These are phyloP conservation scores for Eriosoma lanigerum DNA, from an alignment of 1,140 invertebrate species.

Conservation along the genomic window DNA sequence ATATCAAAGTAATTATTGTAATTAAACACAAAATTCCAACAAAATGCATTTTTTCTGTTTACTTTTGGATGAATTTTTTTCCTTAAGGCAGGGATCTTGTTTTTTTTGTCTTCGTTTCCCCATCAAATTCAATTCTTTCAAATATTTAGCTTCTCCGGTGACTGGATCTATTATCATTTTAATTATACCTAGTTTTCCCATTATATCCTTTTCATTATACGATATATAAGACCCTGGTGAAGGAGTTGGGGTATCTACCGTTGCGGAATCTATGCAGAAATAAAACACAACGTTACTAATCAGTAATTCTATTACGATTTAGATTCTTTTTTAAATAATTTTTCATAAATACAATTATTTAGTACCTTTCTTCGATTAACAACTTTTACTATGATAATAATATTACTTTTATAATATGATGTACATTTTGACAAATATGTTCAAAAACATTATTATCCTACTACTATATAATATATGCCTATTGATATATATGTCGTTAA, in stretches of 20 bases:
- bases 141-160: conserved; percentile 2
- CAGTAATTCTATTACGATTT: too few relatives aligned
- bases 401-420: too few relatives aligned
- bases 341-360: too few relatives aligned
- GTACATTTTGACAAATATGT: too few relatives aligned
- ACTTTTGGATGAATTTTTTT: conserved; percentile 8
- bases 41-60: not conserved
- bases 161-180: not conserved
- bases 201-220: conserved; percentile 18
- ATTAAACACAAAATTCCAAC: too few relatives aligned
- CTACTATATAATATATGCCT: too few relatives aligned
- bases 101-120: not conserved
- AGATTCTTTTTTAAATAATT: too few relatives aligned
- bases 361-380: too few relatives aligned
- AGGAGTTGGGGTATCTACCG: not conserved
- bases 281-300: not conserved
- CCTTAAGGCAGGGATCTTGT: not conserved
- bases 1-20: not conserved
- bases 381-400: too few relatives aligned
- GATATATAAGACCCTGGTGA: not conserved
- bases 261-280: not conserved
- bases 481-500: too few relatives aligned
- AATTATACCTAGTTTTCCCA: not conserved
- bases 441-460: too few relatives aligned
- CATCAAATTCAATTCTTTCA: conserved; percentile 12